Conservation (phyloP, 2,113 vertebrate species). For the Mustela lutreola region DNA sequence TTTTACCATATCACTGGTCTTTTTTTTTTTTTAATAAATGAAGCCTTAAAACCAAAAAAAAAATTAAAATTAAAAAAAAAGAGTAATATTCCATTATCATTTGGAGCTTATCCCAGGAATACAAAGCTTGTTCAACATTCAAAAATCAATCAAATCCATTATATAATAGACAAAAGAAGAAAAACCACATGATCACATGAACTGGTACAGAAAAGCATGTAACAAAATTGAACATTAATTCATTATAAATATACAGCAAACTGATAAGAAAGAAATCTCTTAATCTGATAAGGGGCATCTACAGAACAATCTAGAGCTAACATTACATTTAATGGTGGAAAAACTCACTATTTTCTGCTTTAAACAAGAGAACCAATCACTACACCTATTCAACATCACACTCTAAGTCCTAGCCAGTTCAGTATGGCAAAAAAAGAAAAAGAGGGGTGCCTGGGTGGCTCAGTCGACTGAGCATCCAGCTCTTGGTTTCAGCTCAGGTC, state of each 20-base stretch:
- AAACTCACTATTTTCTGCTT: background rate
- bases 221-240: background rate
- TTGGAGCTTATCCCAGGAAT: background rate
- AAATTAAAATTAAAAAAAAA: background rate
- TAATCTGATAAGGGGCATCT: background rate
- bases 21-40: too few species aligned
- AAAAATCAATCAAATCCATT: background rate
- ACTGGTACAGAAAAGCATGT: background rate
- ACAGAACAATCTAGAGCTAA: background rate
- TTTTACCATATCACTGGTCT: too few species aligned
- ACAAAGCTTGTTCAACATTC: background rate
- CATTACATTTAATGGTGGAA: background rate
- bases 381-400: background rate
- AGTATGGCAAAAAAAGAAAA: background rate
- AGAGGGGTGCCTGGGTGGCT: background rate
- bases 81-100: background rate
- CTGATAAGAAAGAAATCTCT: background rate
- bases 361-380: background rate
- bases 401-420: background rate
- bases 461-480: fast-evolving
- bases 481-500: background rate
- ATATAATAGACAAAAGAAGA: background rate
- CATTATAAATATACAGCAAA: background rate
- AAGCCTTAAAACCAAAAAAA: too few species aligned
- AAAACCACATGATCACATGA: background rate